These are phyloP conservation scores for Abramis brama DNA, from an alignment of 2,113 vertebrate species.

Conservation along the genomic window DNA sequence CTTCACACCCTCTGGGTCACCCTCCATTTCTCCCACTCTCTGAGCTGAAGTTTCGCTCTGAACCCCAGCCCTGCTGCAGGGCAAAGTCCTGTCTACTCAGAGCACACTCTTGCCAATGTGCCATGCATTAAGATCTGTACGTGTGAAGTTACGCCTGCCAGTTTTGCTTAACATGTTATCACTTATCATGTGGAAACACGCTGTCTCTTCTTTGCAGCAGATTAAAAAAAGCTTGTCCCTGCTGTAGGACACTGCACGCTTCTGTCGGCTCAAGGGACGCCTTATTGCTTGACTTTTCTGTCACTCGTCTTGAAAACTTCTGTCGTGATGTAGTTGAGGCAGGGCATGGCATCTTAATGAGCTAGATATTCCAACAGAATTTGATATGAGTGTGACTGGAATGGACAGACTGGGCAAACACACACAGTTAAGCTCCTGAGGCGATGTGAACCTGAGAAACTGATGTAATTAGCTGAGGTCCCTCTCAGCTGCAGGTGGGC, in stretches of 20 bases:
- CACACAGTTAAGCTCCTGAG: background rate
- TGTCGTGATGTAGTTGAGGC: slow-evolving; percentile 4
- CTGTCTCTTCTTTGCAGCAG: background rate
- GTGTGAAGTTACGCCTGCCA: slow-evolving; percentile 35
- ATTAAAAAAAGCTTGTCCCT: slow-evolving; percentile 23
- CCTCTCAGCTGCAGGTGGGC: slow-evolving; percentile 42
- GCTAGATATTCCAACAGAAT: slow-evolving; percentile 1
- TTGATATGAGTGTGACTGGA: background rate
- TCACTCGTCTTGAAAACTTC: slow-evolving; percentile 33
- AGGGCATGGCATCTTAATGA: slow-evolving; percentile 9
- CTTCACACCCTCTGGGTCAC: background rate
- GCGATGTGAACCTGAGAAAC: slow-evolving; percentile 21
- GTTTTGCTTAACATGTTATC: slow-evolving; percentile 48
- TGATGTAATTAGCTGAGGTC: slow-evolving; percentile 37
- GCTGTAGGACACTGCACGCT: background rate
- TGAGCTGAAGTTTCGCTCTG: slow-evolving; percentile 1
- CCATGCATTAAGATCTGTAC: slow-evolving; percentile 20
- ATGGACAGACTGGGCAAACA: slow-evolving; percentile 5
- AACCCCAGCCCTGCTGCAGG: slow-evolving; percentile 17
- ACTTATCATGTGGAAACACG: slow-evolving; percentile 43
- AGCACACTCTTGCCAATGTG: slow-evolving; percentile 19
- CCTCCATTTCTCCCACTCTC: background rate
- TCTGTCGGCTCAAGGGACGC: slow-evolving; percentile 11
- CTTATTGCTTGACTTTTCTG: slow-evolving; percentile 26
- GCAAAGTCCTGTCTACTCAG: slow-evolving; percentile 37